These are phyloP conservation scores for Solen grandis DNA, from an alignment of 1,140 invertebrate species.

Conservation along the genomic window DNA sequence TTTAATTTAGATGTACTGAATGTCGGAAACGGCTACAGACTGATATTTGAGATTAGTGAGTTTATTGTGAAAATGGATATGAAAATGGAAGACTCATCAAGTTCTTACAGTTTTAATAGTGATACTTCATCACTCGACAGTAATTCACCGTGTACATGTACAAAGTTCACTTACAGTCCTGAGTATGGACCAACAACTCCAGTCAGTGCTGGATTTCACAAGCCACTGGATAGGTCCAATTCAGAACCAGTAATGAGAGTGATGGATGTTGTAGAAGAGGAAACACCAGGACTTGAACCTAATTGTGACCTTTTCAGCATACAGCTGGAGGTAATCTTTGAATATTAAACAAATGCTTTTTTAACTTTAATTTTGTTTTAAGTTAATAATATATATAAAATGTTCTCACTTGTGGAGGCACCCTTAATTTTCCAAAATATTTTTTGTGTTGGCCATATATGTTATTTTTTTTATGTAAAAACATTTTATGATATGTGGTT, in stretches of 20 bases:
- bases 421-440: too few relatives aligned
- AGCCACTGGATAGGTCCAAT: constrained; percentile 28
- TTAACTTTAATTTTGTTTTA: too few relatives aligned
- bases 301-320: constrained; percentile 52
- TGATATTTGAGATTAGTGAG: too few relatives aligned
- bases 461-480: too few relatives aligned
- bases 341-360: too few relatives aligned
- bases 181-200: neutral
- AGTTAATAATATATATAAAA: too few relatives aligned
- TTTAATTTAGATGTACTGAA: too few relatives aligned
- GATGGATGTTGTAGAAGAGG: constrained; percentile 29
- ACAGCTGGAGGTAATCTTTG: constrained; percentile 44
- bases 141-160: constrained; percentile 30
- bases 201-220: neutral
- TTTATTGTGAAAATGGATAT: too few relatives aligned
- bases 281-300: constrained; percentile 42
- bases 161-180: constrained; percentile 41
- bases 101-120: constrained; percentile 41
- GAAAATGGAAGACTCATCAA: constrained; percentile 43
- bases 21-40: too few relatives aligned
- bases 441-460: too few relatives aligned
- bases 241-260: constrained; percentile 36
- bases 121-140: constrained; percentile 30
- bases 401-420: too few relatives aligned
- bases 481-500: too few relatives aligned